These are phyloP conservation scores for Lontra canadensis DNA, from an alignment of 2,113 vertebrate genomes.

Conservation along the genomic window DNA sequence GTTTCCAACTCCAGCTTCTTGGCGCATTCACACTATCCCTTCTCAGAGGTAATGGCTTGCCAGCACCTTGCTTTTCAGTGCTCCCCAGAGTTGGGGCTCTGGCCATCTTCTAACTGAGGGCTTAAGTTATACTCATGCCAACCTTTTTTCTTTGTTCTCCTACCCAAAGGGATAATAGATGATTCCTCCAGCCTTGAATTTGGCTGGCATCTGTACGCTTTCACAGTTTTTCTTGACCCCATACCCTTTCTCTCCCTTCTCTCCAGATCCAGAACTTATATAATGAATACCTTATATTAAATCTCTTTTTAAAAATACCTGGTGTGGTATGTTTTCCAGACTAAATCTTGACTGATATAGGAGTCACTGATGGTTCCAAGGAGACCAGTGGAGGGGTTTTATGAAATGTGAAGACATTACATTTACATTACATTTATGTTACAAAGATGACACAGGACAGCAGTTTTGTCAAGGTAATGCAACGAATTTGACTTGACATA, in stretches of 20 bases:
- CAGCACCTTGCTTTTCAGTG: background rate
- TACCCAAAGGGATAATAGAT: background rate
- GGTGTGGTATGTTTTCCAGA: background rate
- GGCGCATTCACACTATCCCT: background rate
- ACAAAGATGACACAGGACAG: background rate
- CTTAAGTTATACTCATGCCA: background rate
- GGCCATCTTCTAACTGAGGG: background rate
- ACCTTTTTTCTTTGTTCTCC: background rate
- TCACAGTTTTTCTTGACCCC: background rate
- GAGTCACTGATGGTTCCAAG: background rate
- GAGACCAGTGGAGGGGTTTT: background rate
- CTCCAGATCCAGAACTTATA: background rate
- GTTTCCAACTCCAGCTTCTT: background rate
- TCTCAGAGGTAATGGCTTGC: background rate
- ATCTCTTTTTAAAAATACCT: background rate
- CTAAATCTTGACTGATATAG: background rate
- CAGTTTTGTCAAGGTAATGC: background rate
- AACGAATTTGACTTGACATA: background rate
- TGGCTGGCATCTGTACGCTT: accelerated
- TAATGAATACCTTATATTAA: background rate
- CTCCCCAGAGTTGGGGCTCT: background rate
- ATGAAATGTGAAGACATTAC: background rate
- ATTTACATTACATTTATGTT: background rate
- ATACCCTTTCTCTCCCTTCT: accelerated
- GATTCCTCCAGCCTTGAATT: background rate